A percentile compares a stretch with the other conserved stretches of the same genome.
phyloP scores from a whole-genome alignment of 2,888 invertebrate genomes.

The Tetrapedia diversipes region DNA sequence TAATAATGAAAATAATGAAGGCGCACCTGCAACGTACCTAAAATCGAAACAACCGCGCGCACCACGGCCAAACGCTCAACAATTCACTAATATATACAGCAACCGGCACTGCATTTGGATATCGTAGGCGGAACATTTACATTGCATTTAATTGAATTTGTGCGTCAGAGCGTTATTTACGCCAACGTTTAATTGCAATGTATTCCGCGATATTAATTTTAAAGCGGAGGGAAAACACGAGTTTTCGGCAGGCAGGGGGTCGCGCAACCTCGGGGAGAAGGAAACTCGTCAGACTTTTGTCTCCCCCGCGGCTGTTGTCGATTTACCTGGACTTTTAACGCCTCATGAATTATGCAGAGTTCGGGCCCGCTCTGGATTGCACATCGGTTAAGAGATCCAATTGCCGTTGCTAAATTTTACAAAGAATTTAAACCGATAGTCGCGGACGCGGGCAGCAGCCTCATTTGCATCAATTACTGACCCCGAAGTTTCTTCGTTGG shows the following conservation, averaged over 20 bases:
- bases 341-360: conserved; percentile 35
- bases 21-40: conserved; percentile 59
- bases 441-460: conserved; percentile 57
- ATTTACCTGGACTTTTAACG: conserved; percentile 44
- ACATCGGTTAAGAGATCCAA: conserved; percentile 48
- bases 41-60: conserved; percentile 59
- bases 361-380: conserved; percentile 2
- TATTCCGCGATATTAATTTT: conserved; percentile 60
- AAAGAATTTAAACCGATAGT: conserved; percentile 72
- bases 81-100: conserved; percentile 66
- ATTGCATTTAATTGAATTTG: conserved; percentile 71
- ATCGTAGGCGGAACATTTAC: conserved; percentile 63
- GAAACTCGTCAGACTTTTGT: background rate
- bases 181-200: conserved; percentile 62
- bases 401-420: conserved; percentile 64
- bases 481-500: conserved; percentile 76
- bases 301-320: conserved; percentile 29
- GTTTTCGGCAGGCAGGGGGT: background rate
- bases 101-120: conserved; percentile 29
- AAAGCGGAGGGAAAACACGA: conserved; percentile 21
- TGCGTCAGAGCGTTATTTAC: conserved; percentile 61
- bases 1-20: conserved; percentile 70
- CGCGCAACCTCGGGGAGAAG: too few species aligned
- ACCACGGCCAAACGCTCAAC: conserved; percentile 61
- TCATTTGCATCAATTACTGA: conserved; percentile 81